A percentile compares a stretch with the other conserved stretches of the same genome.
Conservation (phyloP, 2,797 vertebrate species). For the Lagorchestes hirsutus region DNA sequence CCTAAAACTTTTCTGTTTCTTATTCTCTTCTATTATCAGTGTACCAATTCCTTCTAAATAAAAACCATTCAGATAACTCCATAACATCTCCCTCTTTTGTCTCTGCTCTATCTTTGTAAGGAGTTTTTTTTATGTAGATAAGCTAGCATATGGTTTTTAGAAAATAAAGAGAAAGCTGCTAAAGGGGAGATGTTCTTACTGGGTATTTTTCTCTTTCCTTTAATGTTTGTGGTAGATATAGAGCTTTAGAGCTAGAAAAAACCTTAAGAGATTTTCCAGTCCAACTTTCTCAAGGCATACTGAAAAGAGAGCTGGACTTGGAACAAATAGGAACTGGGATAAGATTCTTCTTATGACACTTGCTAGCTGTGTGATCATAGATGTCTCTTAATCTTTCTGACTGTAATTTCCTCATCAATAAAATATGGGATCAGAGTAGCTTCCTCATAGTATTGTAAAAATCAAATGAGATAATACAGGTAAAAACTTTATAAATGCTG, state of each 20-base stretch:
- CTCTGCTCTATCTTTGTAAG: not conserved
- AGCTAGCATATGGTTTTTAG: not conserved
- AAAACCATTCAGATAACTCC: not conserved
- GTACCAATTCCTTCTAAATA: not conserved
- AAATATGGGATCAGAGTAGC: no score
- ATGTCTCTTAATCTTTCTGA: not conserved
- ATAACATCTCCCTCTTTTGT: not conserved
- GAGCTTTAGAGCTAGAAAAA: not conserved
- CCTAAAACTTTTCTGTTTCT: not conserved
- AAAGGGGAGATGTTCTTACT: not conserved
- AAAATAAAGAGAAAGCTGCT: not conserved
- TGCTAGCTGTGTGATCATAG: not conserved
- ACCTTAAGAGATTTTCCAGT: not conserved
- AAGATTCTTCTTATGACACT: not conserved
- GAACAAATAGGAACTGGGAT: not conserved
- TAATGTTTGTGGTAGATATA: not conserved
- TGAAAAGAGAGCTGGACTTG: not conserved
- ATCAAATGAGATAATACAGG: no score
- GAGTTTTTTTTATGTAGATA: not conserved
- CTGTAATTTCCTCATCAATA: no score
- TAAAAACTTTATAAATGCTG: no score
- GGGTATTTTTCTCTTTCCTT: not conserved
- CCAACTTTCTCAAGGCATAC: not conserved
- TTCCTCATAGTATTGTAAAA: no score
- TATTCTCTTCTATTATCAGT: not conserved